phyloP scores from a whole-genome alignment of 2,113 vertebrate species.

The Mesitornis unicolor region DNA sequence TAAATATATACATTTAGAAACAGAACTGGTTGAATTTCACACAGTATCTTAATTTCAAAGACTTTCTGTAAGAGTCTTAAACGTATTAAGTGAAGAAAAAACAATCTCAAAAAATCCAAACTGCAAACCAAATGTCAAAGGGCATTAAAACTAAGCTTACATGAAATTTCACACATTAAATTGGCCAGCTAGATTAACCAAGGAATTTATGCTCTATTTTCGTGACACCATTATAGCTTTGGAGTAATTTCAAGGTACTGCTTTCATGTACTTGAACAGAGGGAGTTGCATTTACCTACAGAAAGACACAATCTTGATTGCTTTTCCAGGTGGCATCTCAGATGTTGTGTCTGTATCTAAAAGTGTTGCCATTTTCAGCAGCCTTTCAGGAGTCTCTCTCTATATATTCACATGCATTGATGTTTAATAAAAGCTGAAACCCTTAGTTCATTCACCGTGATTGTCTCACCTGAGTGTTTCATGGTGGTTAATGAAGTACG shows the following conservation, averaged over 20 bases:
- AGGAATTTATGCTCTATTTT: not conserved
- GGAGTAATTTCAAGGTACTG: not conserved
- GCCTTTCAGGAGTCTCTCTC: not conserved
- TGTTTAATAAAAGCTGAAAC: not conserved
- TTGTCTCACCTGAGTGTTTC: not conserved
- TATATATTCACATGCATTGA: not conserved
- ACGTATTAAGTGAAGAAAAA: not conserved
- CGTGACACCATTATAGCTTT: not conserved
- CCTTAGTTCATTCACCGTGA: not conserved
- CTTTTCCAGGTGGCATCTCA: slow-evolving; percentile 9
- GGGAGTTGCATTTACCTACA: not conserved
- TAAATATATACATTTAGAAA: not conserved
- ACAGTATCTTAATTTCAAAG: slow-evolving; percentile 15
- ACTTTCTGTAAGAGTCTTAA: not conserved
- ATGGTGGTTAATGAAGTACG: not conserved
- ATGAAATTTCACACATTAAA: slow-evolving; percentile 1
- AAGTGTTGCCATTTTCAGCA: not conserved
- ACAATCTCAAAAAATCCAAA: not conserved
- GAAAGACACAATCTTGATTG: not conserved
- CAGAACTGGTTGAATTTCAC: not conserved
- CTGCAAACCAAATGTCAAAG: not conserved
- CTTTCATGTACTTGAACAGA: not conserved
- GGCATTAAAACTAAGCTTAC: not conserved
- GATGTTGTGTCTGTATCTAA: not conserved
- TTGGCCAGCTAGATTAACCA: not conserved